A percentile compares a stretch with the other conserved stretches of the same genome.
Evolutionary conservation across 2,113 vertebrate genomes (phyloP).

Genomic region (Cottus gobio): DNA sequence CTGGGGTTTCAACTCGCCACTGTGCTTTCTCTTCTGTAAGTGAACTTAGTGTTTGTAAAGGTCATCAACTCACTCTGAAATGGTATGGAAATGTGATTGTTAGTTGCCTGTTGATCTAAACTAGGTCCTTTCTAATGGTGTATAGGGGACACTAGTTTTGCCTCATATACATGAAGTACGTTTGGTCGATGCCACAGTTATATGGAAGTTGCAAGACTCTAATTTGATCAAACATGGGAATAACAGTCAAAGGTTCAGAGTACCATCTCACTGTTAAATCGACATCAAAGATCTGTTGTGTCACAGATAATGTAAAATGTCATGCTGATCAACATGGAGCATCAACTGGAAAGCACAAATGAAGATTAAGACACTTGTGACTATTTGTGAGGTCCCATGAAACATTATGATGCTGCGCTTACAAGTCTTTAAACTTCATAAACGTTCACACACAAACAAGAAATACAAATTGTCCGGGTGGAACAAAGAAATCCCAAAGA

Average conservation of each 20-base stretch:
- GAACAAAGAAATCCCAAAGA: conserved; percentile 53
- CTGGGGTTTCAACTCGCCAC: neutral
- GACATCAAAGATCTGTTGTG: neutral
- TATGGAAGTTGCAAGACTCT: neutral
- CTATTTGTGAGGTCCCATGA: conserved; percentile 34
- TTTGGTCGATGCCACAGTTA: neutral
- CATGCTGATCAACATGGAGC: neutral
- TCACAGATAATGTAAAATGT: neutral
- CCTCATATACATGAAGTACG: neutral
- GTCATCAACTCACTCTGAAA: neutral
- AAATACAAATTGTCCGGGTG: conserved; percentile 43
- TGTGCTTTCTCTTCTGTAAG: conserved; percentile 6
- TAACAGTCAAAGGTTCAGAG: neutral
- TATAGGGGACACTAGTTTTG: neutral
- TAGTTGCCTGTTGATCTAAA: neutral
- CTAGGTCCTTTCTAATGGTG: neutral
- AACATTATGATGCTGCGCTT: conserved; percentile 12
- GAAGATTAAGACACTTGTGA: neutral
- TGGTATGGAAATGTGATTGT: neutral
- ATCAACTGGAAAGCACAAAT: neutral
- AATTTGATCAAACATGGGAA: no score
- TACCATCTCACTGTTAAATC: neutral
- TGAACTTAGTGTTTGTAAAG: neutral
- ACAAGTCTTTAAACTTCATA: conserved; percentile 17
- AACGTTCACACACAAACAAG: conserved; percentile 19